Conservation (phyloP, 2,797 vertebrate genomes). For the Artibeus jamaicensis region DNA sequence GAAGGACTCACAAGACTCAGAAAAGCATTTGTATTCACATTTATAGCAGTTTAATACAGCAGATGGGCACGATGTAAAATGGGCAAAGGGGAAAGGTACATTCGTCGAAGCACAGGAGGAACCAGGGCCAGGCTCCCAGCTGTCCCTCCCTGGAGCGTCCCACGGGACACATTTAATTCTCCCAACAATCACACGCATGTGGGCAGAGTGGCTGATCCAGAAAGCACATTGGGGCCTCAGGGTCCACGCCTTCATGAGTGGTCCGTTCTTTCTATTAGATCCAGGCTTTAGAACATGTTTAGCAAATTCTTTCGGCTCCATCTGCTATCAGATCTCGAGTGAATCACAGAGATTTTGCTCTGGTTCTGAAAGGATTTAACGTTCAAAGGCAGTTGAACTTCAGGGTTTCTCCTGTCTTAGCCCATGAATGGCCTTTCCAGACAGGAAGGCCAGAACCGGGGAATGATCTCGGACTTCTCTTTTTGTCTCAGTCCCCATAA, state of each 20-base stretch:
- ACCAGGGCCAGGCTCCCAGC: not conserved
- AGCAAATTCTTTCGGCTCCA: not conserved
- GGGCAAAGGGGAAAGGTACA: not conserved
- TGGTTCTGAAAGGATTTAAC: not conserved
- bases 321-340: not conserved
- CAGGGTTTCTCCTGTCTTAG: not conserved
- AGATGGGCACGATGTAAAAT: not conserved
- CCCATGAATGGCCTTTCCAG: not conserved
- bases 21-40: not conserved
- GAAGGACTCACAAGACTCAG: not conserved
- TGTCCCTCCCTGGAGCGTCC: not conserved
- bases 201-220: not conserved
- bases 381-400: not conserved
- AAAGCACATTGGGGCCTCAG: not conserved
- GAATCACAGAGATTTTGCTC: not conserved
- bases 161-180: not conserved
- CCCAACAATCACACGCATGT: not conserved
- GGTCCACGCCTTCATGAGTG: not conserved
- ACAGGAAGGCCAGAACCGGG: not conserved
- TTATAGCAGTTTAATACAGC: not conserved
- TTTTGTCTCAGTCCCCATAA: not conserved
- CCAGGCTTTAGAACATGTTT: not conserved
- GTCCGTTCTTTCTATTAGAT: not conserved
- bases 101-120: not conserved
- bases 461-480: not conserved